phyloP scores from a whole-genome alignment of 2,888 invertebrate genomes.

The Caenorhabditis uteleia region DNA sequence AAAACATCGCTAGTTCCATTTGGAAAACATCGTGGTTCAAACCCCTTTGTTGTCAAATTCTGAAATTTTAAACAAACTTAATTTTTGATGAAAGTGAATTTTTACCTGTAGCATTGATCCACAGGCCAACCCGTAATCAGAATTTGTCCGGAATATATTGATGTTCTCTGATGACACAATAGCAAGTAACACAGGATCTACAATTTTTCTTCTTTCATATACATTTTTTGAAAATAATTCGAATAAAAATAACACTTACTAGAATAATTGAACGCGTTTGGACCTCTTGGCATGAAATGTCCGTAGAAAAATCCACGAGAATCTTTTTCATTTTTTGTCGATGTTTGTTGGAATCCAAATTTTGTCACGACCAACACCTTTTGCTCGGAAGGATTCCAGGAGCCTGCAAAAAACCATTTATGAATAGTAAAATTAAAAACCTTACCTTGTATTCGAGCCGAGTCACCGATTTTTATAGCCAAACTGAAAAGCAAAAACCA shows the following conservation, averaged over 20 bases:
- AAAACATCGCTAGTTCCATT: conserved; percentile 55
- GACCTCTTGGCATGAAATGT: conserved; percentile 80
- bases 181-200: conserved; percentile 41
- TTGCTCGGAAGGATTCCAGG: conserved; percentile 34
- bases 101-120: conserved; percentile 44
- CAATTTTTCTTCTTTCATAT: conserved; percentile 1
- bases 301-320: conserved; percentile 95
- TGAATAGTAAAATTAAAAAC: neutral
- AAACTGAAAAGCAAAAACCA: too few species aligned
- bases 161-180: conserved; percentile 53
- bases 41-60: conserved; percentile 82
- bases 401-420: conserved; percentile 14
- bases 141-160: conserved; percentile 36
- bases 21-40: conserved; percentile 75
- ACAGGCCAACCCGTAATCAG: conserved; percentile 46
- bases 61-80: too few species aligned
- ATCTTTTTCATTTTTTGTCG: conserved; percentile 82
- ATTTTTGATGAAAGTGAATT: conserved; percentile 69
- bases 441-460: conserved; percentile 31
- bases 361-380: conserved; percentile 80
- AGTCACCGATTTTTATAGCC: too few species aligned
- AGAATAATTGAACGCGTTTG: conserved; percentile 23
- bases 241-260: conserved; percentile 22
- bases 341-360: conserved; percentile 95
- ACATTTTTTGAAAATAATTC: conserved; percentile 1